Conservation (phyloP, 2,888 invertebrate genomes). For the Cinara cedri region DNA sequence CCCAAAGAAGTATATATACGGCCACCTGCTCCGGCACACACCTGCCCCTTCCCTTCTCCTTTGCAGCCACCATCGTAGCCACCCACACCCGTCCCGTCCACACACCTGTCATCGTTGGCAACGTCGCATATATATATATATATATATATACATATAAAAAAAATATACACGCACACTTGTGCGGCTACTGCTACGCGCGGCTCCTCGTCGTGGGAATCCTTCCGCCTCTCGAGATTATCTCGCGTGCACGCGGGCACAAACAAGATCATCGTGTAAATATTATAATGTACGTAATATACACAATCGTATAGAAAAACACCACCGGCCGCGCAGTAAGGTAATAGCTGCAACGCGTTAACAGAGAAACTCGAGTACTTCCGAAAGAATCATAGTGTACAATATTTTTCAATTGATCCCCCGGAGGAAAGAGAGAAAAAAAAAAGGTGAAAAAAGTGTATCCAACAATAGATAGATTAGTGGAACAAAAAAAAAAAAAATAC, state of each 20-base stretch:
- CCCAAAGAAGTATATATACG: conserved; percentile 41
- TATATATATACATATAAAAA: too few species aligned
- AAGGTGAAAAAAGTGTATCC: background rate
- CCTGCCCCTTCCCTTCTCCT: conserved; percentile 53
- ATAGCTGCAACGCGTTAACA: conserved; percentile 28
- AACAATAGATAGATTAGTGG: conserved; percentile 44
- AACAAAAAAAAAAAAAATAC: conserved; percentile 37
- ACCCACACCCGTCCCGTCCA: conserved; percentile 52
- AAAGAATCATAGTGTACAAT: conserved; percentile 19
- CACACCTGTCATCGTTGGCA: conserved; percentile 56
- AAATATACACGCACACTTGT: conserved; percentile 27
- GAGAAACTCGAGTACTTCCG: conserved; percentile 55
- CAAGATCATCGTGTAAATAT: conserved; percentile 56
- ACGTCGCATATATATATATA: conserved; percentile 32
- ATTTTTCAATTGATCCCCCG: conserved; percentile 37
- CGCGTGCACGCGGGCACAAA: conserved; percentile 50
- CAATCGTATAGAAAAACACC: conserved; percentile 37
- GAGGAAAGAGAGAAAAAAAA: background rate
- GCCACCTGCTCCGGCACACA: conserved; percentile 55
- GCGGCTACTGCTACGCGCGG: conserved; percentile 5
- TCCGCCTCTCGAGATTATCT: conserved; percentile 57
- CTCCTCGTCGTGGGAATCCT: conserved; percentile 55
- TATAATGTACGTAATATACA: conserved; percentile 51
- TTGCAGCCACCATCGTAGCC: conserved; percentile 13
- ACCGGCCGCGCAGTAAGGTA: conserved; percentile 24